phyloP scores from a whole-genome alignment of 2,888 invertebrate genomes.

The Toxonevra muliebris region DNA sequence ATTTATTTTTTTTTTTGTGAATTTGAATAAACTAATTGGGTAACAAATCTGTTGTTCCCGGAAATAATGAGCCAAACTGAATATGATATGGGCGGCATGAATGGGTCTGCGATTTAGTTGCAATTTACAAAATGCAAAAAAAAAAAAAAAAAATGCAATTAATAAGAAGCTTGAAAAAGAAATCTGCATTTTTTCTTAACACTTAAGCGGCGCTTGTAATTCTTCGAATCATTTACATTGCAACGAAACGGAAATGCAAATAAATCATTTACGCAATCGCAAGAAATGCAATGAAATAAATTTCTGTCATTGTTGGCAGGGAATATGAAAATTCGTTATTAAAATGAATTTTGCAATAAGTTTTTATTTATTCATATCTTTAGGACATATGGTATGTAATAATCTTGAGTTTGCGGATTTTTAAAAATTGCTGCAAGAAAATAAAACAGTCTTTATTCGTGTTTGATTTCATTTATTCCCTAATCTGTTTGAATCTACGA shows the following conservation, averaged over 20 bases:
- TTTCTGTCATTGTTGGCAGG: constrained; percentile 38
- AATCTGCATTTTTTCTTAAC: constrained; percentile 7
- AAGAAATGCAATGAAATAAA: constrained; percentile 29
- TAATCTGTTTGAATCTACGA: too few species aligned
- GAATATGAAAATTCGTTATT: background rate
- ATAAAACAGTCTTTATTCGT: too few species aligned
- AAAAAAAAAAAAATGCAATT: constrained; percentile 44
- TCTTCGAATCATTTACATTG: constrained; percentile 60
- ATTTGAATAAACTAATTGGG: constrained; percentile 57
- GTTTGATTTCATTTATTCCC: too few species aligned
- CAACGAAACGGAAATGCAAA: constrained; percentile 60
- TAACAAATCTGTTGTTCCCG: constrained; percentile 64
- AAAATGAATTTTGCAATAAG: too few species aligned
- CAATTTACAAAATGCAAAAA: constrained; percentile 50
- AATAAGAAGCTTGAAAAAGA: constrained; percentile 36
- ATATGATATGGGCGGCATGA: background rate
- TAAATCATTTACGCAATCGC: constrained; percentile 51
- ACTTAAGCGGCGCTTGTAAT: constrained; percentile 60
- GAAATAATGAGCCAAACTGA: constrained; percentile 50
- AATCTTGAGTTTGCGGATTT: too few species aligned
- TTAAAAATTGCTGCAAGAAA: too few species aligned
- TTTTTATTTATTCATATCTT: too few species aligned
- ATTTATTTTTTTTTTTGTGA: constrained; percentile 41
- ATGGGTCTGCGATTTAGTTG: constrained; percentile 28
- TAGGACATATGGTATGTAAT: too few species aligned